A percentile compares a stretch with the other conserved stretches of the same genome.
Evolutionary conservation across 2,797 vertebrate species (phyloP).

Genomic region (Tolypeutes matacus): DNA sequence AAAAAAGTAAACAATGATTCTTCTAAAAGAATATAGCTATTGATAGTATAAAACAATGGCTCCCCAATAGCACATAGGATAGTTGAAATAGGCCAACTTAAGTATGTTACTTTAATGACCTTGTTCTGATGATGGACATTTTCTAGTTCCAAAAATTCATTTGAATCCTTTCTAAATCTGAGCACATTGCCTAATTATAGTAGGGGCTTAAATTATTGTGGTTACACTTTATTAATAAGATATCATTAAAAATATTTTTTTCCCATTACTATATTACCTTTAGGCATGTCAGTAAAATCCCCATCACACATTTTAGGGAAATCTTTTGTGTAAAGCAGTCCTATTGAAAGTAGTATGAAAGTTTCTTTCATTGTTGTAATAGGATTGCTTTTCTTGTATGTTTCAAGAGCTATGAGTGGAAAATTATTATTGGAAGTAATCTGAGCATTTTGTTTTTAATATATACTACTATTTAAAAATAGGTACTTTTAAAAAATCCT

Average conservation of each 20-base stretch:
- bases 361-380: slow-evolving; percentile 22
- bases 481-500: slow-evolving; percentile 19
- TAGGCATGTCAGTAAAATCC: not conserved
- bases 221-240: not conserved
- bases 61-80: not conserved
- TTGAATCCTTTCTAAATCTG: not conserved
- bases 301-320: not conserved
- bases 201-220: slow-evolving; percentile 44
- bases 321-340: slow-evolving; percentile 1
- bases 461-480: slow-evolving; percentile 59
- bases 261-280: not conserved
- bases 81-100: slow-evolving; percentile 39
- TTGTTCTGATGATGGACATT: not conserved
- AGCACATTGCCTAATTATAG: slow-evolving; percentile 4
- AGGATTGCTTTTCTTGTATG: slow-evolving; percentile 6
- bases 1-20: slow-evolving; percentile 10
- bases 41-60: slow-evolving; percentile 27
- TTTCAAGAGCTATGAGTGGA: not conserved
- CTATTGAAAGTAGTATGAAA: slow-evolving; percentile 9
- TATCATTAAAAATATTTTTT: slow-evolving; percentile 9
- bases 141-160: slow-evolving; percentile 35
- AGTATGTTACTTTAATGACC: slow-evolving; percentile 22
- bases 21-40: not conserved
- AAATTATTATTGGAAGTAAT: slow-evolving; percentile 17
- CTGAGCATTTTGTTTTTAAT: not conserved